phyloP scores from a whole-genome alignment of 2,888 invertebrate genomes.

The Romanomermis culicivorax region DNA sequence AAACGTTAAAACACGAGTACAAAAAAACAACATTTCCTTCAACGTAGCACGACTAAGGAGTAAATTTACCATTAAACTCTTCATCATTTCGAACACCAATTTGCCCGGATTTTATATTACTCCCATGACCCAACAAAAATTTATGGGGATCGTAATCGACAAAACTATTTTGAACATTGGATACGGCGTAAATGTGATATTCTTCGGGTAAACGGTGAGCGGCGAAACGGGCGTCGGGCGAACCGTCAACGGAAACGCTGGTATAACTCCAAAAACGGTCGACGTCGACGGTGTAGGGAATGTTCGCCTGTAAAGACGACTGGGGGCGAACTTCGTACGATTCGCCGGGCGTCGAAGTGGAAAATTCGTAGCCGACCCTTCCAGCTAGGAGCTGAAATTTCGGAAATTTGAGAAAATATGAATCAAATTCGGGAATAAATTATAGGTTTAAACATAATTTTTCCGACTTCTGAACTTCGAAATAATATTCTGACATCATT shows the following conservation, averaged over 20 bases:
- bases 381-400: background rate
- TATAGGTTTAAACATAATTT: too few species aligned
- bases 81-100: too few species aligned
- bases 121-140: too few species aligned
- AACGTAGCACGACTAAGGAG: too few species aligned
- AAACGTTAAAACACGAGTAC: too few species aligned
- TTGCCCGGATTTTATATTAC: too few species aligned
- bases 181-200: too few species aligned
- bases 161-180: background rate
- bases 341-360: background rate
- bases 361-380: background rate
- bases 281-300: background rate
- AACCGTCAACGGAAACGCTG: constrained; percentile 4
- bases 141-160: constrained; percentile 8
- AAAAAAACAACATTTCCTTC: too few species aligned
- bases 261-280: background rate
- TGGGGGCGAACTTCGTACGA: background rate
- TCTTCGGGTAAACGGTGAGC: background rate
- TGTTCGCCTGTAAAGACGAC: background rate
- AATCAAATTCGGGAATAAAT: too few species aligned
- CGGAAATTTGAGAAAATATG: too few species aligned
- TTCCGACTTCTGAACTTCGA: too few species aligned
- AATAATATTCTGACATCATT: too few species aligned
- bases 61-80: constrained; percentile 5
- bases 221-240: constrained; percentile 14